Percentiles rank a stretch among this genome's conserved stretches.
These are phyloP conservation scores for Arctia plantaginis DNA, from an alignment of 2,888 invertebrate species.

Conservation along the genomic window DNA sequence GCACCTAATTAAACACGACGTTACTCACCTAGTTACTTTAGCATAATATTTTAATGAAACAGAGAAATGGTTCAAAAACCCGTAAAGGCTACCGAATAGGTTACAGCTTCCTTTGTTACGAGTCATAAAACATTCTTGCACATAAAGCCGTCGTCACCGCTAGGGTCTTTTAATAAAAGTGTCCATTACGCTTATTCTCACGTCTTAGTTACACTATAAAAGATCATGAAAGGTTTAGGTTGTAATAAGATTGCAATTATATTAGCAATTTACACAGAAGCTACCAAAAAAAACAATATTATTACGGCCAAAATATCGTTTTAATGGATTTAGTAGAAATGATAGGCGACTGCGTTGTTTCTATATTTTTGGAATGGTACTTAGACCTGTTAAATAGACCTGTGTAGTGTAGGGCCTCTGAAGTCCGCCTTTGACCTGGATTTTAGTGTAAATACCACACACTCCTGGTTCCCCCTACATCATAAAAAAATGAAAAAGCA, in stretches of 20 bases:
- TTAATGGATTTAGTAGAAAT: too few relatives aligned
- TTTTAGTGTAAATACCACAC: too few relatives aligned
- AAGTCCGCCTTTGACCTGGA: too few relatives aligned
- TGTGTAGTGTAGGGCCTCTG: too few relatives aligned
- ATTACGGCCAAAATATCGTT: neutral
- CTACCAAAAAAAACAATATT: neutral
- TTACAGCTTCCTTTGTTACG: constrained; percentile 5
- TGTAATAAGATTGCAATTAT: neutral
- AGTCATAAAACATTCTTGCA: constrained; percentile 11
- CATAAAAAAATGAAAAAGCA: too few relatives aligned
- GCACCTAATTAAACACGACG: neutral
- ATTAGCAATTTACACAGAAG: neutral
- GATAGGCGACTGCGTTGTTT: too few relatives aligned
- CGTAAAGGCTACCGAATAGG: neutral
- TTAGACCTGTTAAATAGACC: too few relatives aligned
- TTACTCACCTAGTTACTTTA: neutral
- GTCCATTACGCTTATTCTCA: constrained; percentile 4
- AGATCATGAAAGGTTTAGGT: neutral
- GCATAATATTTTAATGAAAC: neutral
- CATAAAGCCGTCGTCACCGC: constrained; percentile 5
- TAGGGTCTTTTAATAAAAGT: constrained; percentile 16
- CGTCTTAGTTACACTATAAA: constrained; percentile 10
- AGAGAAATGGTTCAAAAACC: neutral
- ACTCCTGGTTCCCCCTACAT: too few relatives aligned
- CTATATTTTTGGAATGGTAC: too few relatives aligned